phyloP scores from a whole-genome alignment of 2,888 invertebrate genomes.

The Oxycera nigricornis region DNA sequence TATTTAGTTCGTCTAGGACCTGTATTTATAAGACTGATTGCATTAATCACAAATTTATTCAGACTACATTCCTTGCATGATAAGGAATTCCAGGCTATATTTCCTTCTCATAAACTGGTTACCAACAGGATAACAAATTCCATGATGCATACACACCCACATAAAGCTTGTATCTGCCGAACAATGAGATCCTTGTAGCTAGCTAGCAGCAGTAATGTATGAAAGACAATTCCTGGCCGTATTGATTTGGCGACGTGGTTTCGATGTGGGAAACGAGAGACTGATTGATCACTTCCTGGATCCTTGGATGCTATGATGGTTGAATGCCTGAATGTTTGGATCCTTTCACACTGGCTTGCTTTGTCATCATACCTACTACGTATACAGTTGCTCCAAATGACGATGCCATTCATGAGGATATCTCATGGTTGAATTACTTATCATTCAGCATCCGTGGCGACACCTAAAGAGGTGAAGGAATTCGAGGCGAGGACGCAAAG shows the following conservation, averaged over 20 bases:
- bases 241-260: slow-evolving; percentile 19
- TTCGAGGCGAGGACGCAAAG: slow-evolving; percentile 34
- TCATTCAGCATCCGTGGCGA: slow-evolving; percentile 41
- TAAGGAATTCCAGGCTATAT: neutral
- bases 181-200: neutral
- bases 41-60: slow-evolving; percentile 38
- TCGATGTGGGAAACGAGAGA: neutral
- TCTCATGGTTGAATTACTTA: slow-evolving; percentile 41
- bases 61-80: neutral
- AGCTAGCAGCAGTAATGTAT: neutral
- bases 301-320: no score
- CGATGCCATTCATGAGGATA: slow-evolving; percentile 9
- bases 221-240: slow-evolving; percentile 9
- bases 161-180: neutral
- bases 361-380: neutral
- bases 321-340: no score
- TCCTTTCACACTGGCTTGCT: slow-evolving; percentile 4
- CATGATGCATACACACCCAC: neutral
- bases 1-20: neutral
- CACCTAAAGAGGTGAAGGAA: slow-evolving; percentile 4
- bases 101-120: neutral
- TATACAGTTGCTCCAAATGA: neutral
- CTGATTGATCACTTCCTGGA: slow-evolving; percentile 32
- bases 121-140: slow-evolving; percentile 10
- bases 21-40: slow-evolving; percentile 24